Evolutionary conservation across 92 coral and sea anemone species (phyloP).

Genomic region (Heliopora coerulea): DNA sequence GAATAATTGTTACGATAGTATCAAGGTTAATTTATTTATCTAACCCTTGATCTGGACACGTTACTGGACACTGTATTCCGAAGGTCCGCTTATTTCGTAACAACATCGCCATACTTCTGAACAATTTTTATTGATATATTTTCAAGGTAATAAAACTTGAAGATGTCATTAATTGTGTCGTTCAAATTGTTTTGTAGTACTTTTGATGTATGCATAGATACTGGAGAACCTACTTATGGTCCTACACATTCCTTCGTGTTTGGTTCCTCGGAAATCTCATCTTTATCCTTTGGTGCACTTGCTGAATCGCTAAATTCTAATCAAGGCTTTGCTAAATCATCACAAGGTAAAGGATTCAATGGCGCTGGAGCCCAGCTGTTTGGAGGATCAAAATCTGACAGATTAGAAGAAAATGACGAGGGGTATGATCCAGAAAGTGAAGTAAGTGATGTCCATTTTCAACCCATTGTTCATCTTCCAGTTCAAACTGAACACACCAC

Average conservation of each 20-base stretch:
- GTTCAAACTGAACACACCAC: constrained; percentile 67
- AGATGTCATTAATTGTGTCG: too few relatives aligned
- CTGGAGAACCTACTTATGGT: neutral
- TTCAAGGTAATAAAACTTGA: too few relatives aligned
- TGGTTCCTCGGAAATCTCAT: constrained; percentile 71
- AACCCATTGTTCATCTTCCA: constrained; percentile 86
- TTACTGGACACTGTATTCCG: too few relatives aligned
- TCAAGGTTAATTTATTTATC: too few relatives aligned
- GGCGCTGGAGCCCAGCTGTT: constrained; percentile 56
- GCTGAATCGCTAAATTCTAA: constrained; percentile 47
- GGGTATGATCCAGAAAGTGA: constrained; percentile 57
- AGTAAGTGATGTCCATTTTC: constrained; percentile 60
- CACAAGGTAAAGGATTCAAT: constrained; percentile 52
- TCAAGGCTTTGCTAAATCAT: constrained; percentile 43
- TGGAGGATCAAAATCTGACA: neutral
- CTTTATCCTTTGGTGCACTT: constrained; percentile 66
- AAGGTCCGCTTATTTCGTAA: too few relatives aligned
- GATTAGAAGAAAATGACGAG: constrained; percentile 26
- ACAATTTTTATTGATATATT: too few relatives aligned
- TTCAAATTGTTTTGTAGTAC: neutral
- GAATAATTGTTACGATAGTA: too few relatives aligned
- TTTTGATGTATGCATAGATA: neutral
- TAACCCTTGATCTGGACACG: too few relatives aligned
- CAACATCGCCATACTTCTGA: too few relatives aligned
- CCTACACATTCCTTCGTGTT: constrained; percentile 59